A percentile compares a stretch with the other conserved stretches of the same genome.
These are phyloP conservation scores for Lampris megalopsis DNA, from an alignment of 2,113 vertebrate species.

Conservation along the genomic window DNA sequence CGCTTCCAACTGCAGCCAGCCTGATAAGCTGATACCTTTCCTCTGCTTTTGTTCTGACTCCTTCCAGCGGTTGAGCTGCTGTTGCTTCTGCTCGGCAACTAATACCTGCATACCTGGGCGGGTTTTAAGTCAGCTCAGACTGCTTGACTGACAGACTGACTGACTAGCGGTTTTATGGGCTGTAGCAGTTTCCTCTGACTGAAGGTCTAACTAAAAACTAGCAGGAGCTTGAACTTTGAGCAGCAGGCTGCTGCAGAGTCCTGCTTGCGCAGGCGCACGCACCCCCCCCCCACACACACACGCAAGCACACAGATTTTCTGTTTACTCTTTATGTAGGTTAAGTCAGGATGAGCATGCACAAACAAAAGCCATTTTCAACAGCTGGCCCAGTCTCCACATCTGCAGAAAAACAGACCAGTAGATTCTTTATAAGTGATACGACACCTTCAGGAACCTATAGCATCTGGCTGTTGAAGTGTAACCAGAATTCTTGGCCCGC, in stretches of 20 bases:
- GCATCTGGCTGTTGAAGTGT: constrained; percentile 67
- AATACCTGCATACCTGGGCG: too few relatives aligned
- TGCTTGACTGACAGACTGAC: not conserved
- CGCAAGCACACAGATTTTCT: not conserved
- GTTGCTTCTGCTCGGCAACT: too few relatives aligned
- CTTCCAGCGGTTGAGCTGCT: too few relatives aligned
- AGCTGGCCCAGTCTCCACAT: constrained; percentile 24
- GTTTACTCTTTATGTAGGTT: too few relatives aligned
- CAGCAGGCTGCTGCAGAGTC: not conserved
- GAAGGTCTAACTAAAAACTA: too few relatives aligned
- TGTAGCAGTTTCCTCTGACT: too few relatives aligned
- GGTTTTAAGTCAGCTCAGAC: too few relatives aligned
- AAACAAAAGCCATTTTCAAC: not conserved
- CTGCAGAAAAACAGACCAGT: constrained; percentile 44
- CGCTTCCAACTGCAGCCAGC: constrained; percentile 24
- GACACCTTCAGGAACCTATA: constrained; percentile 58
- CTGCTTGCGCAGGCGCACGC: not conserved
- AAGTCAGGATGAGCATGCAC: too few relatives aligned
- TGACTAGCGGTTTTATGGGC: not conserved
- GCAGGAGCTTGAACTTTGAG: too few relatives aligned
- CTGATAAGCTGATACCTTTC: constrained; percentile 11
- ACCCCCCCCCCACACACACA: not conserved
- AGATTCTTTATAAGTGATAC: constrained; percentile 42
- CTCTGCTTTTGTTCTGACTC: not conserved
- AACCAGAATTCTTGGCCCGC: constrained; percentile 69